Percentiles rank a stretch among this genome's conserved stretches.
Evolutionary conservation across 2,797 vertebrate species (phyloP).

Genomic region (Oophaga sylvatica): DNA sequence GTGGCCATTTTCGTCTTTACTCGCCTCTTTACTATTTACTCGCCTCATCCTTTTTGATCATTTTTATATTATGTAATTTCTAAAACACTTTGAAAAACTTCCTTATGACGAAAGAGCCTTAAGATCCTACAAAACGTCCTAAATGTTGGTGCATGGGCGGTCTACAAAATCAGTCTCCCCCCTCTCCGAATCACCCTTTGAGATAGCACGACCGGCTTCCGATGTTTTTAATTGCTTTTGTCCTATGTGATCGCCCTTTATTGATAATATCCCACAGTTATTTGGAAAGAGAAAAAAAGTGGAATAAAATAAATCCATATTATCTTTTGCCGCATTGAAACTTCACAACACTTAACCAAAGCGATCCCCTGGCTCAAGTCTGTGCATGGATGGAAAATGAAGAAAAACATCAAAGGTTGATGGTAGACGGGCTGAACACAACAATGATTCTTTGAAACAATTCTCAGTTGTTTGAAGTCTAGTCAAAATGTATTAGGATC

Average conservation of each 20-base stretch:
- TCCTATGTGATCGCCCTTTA: not conserved
- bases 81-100: no score
- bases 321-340: not conserved
- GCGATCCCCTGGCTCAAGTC: slow-evolving; percentile 45
- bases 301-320: not conserved
- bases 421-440: slow-evolving; percentile 59
- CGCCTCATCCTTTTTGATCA: no score
- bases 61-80: no score
- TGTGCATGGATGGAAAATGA: slow-evolving; percentile 62
- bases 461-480: slow-evolving; percentile 60
- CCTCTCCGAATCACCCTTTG: no score
- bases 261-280: not conserved
- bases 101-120: no score
- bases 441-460: slow-evolving; percentile 55
- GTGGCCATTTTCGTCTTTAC: no score
- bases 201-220: no score
- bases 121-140: no score
- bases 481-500: slow-evolving; percentile 63
- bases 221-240: not conserved
- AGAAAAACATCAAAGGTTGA: slow-evolving; percentile 61
- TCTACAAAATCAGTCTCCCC: no score
- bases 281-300: not conserved
- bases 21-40: no score
- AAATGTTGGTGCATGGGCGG: no score
- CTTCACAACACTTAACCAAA: slow-evolving; percentile 58